These are phyloP conservation scores for Psephotus haematonotus DNA, from an alignment of 2,113 vertebrate genomes.

Conservation along the genomic window DNA sequence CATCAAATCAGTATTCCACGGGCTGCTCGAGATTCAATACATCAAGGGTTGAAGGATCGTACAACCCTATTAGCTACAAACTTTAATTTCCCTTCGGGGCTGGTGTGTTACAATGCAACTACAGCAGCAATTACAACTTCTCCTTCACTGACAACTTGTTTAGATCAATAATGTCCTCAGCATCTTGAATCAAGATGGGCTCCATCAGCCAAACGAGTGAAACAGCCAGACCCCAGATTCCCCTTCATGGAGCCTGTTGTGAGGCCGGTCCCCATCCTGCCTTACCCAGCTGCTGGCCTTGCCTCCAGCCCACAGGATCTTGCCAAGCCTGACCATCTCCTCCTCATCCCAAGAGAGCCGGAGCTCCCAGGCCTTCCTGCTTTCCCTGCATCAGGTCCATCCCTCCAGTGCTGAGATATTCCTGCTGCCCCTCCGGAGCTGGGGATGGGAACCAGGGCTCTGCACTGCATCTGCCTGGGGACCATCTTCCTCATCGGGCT, in stretches of 20 bases:
- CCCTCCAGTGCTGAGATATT: accelerated
- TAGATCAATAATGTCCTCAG: constrained; percentile 75
- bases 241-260: background rate
- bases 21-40: constrained; percentile 69
- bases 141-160: constrained; percentile 75
- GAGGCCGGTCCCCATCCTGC: background rate
- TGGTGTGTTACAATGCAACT: constrained; percentile 78
- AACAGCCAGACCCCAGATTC: background rate
- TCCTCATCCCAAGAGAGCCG: background rate
- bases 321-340: background rate
- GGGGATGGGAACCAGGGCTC: background rate
- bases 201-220: background rate
- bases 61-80: constrained; percentile 82
- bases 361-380: background rate
- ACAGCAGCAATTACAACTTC: constrained; percentile 82
- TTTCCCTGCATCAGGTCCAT: background rate
- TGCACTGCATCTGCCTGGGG: accelerated
- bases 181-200: constrained; percentile 48
- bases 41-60: constrained; percentile 80
- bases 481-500: accelerated
- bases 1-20: constrained; percentile 73
- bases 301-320: accelerated
- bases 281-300: background rate
- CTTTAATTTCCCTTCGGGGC: constrained; percentile 83
- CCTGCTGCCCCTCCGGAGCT: accelerated